phyloP scores from a whole-genome alignment of 30 jellyfish, hydroid and myxozoan genomes.

The Cassiopea xamachana region DNA sequence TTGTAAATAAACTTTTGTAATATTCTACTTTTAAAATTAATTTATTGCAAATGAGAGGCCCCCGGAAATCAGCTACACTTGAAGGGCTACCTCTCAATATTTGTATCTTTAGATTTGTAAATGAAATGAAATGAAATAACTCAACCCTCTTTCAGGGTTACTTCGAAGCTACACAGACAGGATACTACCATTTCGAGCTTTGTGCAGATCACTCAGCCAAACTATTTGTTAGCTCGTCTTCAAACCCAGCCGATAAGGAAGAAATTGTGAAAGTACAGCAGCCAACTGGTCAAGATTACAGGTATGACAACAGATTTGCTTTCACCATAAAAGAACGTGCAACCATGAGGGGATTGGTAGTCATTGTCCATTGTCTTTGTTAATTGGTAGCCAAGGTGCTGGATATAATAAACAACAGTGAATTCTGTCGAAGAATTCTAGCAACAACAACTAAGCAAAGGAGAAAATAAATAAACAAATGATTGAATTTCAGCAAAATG shows the following conservation, averaged over 20 bases:
- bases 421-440: not conserved
- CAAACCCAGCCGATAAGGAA: conserved; percentile 42
- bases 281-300: conserved; percentile 21
- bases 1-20: too few species aligned
- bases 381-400: too few species aligned
- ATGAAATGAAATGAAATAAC: too few species aligned
- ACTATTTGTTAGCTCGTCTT: conserved; percentile 40
- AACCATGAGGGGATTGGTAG: too few species aligned
- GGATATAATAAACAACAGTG: too few species aligned
- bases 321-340: too few species aligned
- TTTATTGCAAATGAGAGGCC: too few species aligned
- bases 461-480: not conserved
- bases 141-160: conserved; percentile 4
- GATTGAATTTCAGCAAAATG: not conserved
- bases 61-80: too few species aligned
- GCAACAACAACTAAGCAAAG: not conserved
- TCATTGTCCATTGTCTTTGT: too few species aligned
- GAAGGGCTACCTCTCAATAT: too few species aligned
- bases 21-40: too few species aligned
- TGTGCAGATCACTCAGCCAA: conserved; percentile 62
- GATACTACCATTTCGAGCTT: conserved; percentile 25
- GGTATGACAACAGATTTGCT: conserved; percentile 4
- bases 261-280: conserved; percentile 19
- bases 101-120: too few species aligned
- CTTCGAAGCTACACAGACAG: conserved; percentile 17